phyloP scores from a whole-genome alignment of 2,888 invertebrate species.

The Calephelis perditalis region DNA sequence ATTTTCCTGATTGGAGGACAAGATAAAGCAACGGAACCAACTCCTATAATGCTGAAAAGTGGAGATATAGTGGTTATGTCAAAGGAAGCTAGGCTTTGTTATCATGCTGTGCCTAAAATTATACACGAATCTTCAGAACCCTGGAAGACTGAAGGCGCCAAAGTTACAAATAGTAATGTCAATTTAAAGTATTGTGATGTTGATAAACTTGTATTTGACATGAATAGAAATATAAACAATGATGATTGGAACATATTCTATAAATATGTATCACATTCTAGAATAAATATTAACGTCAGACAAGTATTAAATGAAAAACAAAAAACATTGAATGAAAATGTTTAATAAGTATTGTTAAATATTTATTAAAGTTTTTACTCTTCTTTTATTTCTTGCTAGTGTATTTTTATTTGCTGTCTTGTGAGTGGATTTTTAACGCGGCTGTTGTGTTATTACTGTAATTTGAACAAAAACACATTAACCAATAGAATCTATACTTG shows the following conservation, averaged over 20 bases:
- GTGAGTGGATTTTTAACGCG: slow-evolving; percentile 24
- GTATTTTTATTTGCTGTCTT: slow-evolving; percentile 9
- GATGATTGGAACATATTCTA: slow-evolving; percentile 74
- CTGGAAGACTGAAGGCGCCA: slow-evolving; percentile 58
- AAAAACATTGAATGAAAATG: slow-evolving; percentile 46
- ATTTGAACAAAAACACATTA: slow-evolving; percentile 22
- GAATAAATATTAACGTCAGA: slow-evolving; percentile 96
- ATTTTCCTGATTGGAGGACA: slow-evolving; percentile 94
- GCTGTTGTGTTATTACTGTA: slow-evolving; percentile 58
- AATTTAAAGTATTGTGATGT: slow-evolving; percentile 45
- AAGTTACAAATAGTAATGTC: slow-evolving; percentile 21
- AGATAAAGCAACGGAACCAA: slow-evolving; percentile 81
- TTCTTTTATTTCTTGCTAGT: background rate
- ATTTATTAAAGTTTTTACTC: slow-evolving; percentile 1
- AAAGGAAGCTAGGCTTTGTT: slow-evolving; percentile 88
- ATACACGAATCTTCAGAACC: slow-evolving; percentile 65
- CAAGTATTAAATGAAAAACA: slow-evolving; percentile 87
- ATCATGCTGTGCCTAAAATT: slow-evolving; percentile 96
- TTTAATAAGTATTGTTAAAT: slow-evolving; percentile 30
- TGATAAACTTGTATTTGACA: slow-evolving; percentile 33
- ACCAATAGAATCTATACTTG: too few species aligned
- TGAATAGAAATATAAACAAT: slow-evolving; percentile 43
- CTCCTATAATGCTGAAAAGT: slow-evolving; percentile 86
- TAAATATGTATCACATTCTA: slow-evolving; percentile 82
- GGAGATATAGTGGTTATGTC: slow-evolving; percentile 97